These are phyloP conservation scores for Pseudoips prasinana DNA, from an alignment of 2,888 invertebrate genomes.

Conservation along the genomic window DNA sequence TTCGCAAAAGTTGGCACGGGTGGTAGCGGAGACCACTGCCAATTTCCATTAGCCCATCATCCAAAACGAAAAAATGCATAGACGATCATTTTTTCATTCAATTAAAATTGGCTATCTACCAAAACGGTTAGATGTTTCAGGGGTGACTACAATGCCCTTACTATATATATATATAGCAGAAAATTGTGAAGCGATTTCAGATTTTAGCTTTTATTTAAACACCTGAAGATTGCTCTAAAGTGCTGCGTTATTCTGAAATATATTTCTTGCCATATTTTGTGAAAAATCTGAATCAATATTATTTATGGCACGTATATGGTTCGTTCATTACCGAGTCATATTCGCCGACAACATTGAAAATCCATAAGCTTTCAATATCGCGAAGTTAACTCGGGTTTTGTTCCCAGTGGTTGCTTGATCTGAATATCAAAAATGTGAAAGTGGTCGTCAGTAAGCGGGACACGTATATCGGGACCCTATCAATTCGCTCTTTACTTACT, in stretches of 20 bases:
- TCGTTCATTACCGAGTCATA: conserved; percentile 61
- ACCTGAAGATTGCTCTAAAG: too few relatives aligned
- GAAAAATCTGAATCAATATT: conserved; percentile 8
- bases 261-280: too few relatives aligned
- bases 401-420: conserved; percentile 75
- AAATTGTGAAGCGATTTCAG: too few relatives aligned
- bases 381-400: conserved; percentile 77
- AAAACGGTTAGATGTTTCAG: conserved; percentile 53
- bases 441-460: conserved; percentile 74
- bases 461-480: conserved; percentile 81
- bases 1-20: conserved; percentile 79
- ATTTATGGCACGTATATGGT: conserved; percentile 33
- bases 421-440: conserved; percentile 81
- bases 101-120: conserved; percentile 78
- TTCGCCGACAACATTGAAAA: conserved; percentile 71
- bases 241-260: too few relatives aligned
- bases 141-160: conserved; percentile 14
- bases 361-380: conserved; percentile 81
- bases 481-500: conserved; percentile 80
- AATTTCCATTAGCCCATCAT: conserved; percentile 82
- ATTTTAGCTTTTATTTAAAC: too few relatives aligned
- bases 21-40: conserved; percentile 75
- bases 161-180: too few relatives aligned
- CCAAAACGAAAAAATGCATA: conserved; percentile 81
- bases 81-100: conserved; percentile 81